Conservation (phyloP, 2,797 vertebrate genomes). For the Urocyon cinereoargenteus region DNA sequence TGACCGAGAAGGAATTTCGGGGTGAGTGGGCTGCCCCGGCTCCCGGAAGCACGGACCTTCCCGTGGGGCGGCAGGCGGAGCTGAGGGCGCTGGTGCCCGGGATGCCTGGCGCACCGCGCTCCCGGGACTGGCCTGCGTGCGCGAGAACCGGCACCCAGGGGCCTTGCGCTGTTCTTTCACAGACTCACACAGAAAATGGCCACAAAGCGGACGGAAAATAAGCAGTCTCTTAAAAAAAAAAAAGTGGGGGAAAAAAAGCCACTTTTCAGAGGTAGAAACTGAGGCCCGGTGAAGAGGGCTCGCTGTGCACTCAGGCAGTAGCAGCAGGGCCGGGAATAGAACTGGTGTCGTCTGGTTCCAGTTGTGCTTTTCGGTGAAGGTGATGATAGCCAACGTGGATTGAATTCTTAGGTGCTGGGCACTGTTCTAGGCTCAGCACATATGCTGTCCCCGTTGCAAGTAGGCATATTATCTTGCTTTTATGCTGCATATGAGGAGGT, state of each 20-base stretch:
- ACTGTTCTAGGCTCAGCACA: background rate
- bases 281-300: background rate
- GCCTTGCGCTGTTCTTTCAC: background rate
- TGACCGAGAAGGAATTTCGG: background rate
- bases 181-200: background rate
- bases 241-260: background rate
- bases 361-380: background rate
- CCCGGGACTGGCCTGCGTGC: background rate
- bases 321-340: background rate
- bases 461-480: background rate
- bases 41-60: too few species aligned
- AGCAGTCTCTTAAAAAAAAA: background rate
- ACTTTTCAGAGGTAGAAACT: background rate
- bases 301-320: background rate
- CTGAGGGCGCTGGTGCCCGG: too few species aligned
- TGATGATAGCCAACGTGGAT: background rate
- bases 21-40: background rate
- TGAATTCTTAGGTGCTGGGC: background rate
- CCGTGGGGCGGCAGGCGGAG: rapidly evolving
- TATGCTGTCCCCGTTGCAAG: background rate
- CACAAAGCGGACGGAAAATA: background rate
- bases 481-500: background rate
- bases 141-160: background rate
- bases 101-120: too few species aligned
- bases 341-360: background rate